Percentiles rank a stretch among this genome's conserved stretches.
phyloP scores from a whole-genome alignment of 2,888 invertebrate species.

The Diploptera punctata region DNA sequence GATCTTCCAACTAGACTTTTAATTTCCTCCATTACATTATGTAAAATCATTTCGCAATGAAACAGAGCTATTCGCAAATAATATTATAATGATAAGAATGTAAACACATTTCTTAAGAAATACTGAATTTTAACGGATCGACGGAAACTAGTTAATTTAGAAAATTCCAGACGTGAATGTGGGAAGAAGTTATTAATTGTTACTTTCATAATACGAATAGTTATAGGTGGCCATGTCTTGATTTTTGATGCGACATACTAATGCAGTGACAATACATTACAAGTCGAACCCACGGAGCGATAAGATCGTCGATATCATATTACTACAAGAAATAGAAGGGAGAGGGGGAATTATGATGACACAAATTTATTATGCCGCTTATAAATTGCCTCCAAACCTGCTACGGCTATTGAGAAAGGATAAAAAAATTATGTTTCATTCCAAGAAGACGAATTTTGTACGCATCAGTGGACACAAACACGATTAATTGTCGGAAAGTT shows the following conservation, averaged over 20 bases:
- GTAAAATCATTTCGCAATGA: no score
- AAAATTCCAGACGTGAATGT: no score
- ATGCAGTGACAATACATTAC: background rate
- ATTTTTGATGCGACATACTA: background rate
- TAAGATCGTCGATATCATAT: background rate
- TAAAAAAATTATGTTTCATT: background rate
- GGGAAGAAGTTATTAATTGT: background rate
- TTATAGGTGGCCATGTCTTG: background rate
- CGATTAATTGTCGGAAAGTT: slow-evolving; percentile 30
- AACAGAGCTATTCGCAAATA: no score
- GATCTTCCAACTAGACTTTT: no score
- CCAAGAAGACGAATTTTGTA: slow-evolving; percentile 22
- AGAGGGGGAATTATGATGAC: background rate
- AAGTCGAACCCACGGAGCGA: background rate
- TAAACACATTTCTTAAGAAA: no score
- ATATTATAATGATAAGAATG: no score
- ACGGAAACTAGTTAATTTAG: no score
- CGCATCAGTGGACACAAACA: slow-evolving; percentile 18
- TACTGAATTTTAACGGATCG: no score
- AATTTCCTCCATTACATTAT: no score
- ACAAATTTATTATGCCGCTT: background rate
- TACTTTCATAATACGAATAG: no score
- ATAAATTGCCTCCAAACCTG: background rate
- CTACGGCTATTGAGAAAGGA: background rate
- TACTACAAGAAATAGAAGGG: background rate